Conservation (phyloP, 2,888 invertebrate genomes). For the Meteorus cinctellus region DNA sequence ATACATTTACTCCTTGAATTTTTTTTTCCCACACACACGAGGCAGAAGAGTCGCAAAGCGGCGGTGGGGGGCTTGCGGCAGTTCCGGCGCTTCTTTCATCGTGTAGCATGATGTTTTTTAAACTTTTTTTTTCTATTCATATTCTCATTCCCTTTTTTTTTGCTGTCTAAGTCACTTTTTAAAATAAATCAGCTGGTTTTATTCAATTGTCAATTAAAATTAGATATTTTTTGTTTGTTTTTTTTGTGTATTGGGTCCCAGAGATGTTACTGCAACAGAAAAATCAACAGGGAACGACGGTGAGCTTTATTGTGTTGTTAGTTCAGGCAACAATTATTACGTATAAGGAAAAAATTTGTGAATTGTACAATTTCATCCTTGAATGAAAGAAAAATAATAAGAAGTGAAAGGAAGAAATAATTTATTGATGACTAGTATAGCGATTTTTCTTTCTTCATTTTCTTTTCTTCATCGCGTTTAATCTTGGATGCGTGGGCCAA, state of each 20-base stretch:
- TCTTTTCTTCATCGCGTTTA: background rate
- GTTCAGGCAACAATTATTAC: background rate
- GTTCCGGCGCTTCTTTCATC: constrained; percentile 47
- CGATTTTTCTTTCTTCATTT: background rate
- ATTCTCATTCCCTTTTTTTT: constrained; percentile 37
- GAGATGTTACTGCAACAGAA: constrained; percentile 71
- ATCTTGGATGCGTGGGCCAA: background rate
- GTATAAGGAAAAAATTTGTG: background rate
- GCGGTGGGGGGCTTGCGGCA: constrained; percentile 45
- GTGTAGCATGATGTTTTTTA: constrained; percentile 38
- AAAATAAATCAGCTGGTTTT: constrained; percentile 55
- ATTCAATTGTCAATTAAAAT: constrained; percentile 68
- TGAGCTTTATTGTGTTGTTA: constrained; percentile 31
- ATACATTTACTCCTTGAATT: background rate
- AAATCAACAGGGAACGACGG: constrained; percentile 48
- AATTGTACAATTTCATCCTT: background rate
- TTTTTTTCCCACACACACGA: constrained; percentile 30
- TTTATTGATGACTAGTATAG: background rate
- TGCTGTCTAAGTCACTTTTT: constrained; percentile 44
- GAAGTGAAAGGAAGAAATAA: background rate
- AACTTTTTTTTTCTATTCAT: constrained; percentile 38
- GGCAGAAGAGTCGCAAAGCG: constrained; percentile 35
- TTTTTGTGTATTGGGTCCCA: constrained; percentile 63
- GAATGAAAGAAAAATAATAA: background rate
- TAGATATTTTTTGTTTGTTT: constrained; percentile 66